Base-by-base conservation (phyloP, 1,140 invertebrate species). In the Leptinotarsa undecemlineata region DNA sequence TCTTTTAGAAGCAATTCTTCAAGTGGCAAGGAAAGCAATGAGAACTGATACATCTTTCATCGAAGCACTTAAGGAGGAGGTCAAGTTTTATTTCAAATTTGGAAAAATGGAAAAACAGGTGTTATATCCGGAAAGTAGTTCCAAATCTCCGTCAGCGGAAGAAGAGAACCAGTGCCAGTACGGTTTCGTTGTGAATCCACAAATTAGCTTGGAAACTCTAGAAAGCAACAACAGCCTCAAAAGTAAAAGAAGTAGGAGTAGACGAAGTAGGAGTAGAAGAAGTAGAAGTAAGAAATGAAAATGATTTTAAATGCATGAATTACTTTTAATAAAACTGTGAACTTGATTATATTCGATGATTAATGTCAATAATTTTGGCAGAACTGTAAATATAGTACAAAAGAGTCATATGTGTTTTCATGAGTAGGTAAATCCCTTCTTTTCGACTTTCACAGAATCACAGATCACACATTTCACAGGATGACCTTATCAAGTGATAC, bases 11-110 rank as follows among this genome's bases (percentile, higher is more conserved):
- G 73, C 80, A 62, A 5, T 78, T 15, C 47, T 80, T 21, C 77
- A 82, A 48, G 70, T 79, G 3, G 13, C 73, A 0, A 83, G 79
- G 48, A 74, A 75, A 64, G 78, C 79, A 5, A 78, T 77, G n/a
- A 77, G 77, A 69, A 74, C 76, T 20, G 77, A 79, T 66, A 77
- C 72, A 8, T 68, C 79, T 3, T 80, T 81, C 67, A 8, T 21
- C 48, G 33, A 73, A 13, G 76, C 77, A 21, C 70, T 82, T 13
- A 80, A 80, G 89, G 11, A 89, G 89, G 21, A 85, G 90, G 0
- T 83, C 84, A 6, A 85, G 84, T 95, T 95, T 77, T 90, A 93
- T 4, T 78, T 92, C 0, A 51, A 48, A 26, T 70, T 70, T 19
- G 47, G 47, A 14, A 21, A 70, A 26, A 70, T 70, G 68, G 68